These are phyloP conservation scores for Amblyopsis hoosieri DNA, from an alignment of 2,797 vertebrate genomes.

Conservation along the genomic window DNA sequence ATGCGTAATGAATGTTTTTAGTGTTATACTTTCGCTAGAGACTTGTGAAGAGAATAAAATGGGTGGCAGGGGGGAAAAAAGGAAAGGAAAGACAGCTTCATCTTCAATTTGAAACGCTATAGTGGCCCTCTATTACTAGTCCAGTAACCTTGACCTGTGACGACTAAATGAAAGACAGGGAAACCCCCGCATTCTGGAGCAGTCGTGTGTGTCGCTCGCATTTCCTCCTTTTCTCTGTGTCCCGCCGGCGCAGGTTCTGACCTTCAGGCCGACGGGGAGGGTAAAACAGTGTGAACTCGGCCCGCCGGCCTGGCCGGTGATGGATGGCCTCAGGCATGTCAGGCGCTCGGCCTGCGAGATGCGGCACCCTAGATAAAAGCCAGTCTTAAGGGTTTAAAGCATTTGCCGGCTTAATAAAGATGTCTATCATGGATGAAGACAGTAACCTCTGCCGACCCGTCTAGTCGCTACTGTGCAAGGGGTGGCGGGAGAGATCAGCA, in stretches of 20 bases:
- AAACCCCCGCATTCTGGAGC: conserved; percentile 2
- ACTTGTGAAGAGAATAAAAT: not conserved
- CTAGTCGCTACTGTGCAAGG: conserved; percentile 38
- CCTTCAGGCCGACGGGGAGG: conserved; percentile 64
- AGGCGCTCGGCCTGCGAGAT: conserved; percentile 43
- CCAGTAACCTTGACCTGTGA: conserved; percentile 16
- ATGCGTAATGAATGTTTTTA: conserved; percentile 56
- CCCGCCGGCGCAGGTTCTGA: conserved; percentile 29
- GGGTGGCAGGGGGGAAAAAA: not conserved
- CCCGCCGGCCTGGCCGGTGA: conserved; percentile 44
- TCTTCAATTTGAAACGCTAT: not conserved
- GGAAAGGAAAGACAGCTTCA: not conserved
- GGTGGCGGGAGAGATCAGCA: conserved; percentile 53
- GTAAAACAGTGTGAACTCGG: conserved; percentile 53
- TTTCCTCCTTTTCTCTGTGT: conserved; percentile 3
- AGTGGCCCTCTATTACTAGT: not conserved
- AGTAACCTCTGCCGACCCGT: conserved; percentile 62
- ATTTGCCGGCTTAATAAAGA: conserved; percentile 70
- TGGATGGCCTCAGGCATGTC: conserved; percentile 55
- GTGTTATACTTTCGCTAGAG: conserved; percentile 16
- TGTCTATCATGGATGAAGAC: conserved; percentile 72
- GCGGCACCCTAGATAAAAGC: conserved; percentile 59
- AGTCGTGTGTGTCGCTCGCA: conserved; percentile 13
- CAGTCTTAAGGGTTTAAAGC: conserved; percentile 64
- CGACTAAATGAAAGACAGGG: conserved; percentile 14